Conservation (phyloP, 1,140 invertebrate genomes). For the Thereuonema tuberculata region DNA sequence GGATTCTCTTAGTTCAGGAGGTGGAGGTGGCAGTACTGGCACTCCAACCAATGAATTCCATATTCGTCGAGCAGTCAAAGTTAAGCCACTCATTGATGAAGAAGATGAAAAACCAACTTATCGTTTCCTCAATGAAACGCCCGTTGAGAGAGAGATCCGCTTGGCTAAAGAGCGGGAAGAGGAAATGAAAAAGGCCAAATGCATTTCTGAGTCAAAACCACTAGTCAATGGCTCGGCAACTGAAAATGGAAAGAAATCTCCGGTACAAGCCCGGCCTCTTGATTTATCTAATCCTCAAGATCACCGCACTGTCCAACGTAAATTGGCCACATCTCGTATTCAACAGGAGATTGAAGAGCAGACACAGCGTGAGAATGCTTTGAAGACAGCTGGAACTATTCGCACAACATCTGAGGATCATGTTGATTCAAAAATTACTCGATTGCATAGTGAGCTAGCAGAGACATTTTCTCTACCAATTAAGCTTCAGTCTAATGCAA, state of each 20-base stretch:
- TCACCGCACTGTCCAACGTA: conserved; percentile 24
- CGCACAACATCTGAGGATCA: conserved; percentile 31
- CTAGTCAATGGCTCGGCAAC: not conserved
- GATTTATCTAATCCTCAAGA: conserved; percentile 7
- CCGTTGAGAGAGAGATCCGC: conserved; percentile 43
- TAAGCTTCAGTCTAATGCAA: conserved; percentile 10
- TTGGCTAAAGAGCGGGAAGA: conserved; percentile 39
- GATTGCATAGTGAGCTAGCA: conserved; percentile 1
- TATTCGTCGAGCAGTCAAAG: conserved; percentile 4
- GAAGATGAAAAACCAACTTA: conserved; percentile 13
- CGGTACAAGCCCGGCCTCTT: not conserved
- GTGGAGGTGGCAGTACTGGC: not conserved
- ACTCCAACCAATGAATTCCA: not conserved
- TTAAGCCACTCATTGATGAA: conserved; percentile 11
- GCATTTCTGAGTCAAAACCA: conserved; percentile 13
- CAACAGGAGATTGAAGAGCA: conserved; percentile 36
- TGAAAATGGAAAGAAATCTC: not conserved
- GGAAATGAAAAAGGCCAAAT: conserved; percentile 33
- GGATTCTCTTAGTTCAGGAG: not conserved
- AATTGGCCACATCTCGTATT: conserved; percentile 31
- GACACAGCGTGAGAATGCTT: conserved; percentile 30
- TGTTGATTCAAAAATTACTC: conserved; percentile 26
- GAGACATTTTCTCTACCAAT: conserved; percentile 10
- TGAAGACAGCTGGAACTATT: conserved; percentile 29
- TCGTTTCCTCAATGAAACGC: conserved; percentile 33